Evolutionary conservation across 1,140 invertebrate genomes (phyloP).

Genomic region (Nebria ingens): DNA sequence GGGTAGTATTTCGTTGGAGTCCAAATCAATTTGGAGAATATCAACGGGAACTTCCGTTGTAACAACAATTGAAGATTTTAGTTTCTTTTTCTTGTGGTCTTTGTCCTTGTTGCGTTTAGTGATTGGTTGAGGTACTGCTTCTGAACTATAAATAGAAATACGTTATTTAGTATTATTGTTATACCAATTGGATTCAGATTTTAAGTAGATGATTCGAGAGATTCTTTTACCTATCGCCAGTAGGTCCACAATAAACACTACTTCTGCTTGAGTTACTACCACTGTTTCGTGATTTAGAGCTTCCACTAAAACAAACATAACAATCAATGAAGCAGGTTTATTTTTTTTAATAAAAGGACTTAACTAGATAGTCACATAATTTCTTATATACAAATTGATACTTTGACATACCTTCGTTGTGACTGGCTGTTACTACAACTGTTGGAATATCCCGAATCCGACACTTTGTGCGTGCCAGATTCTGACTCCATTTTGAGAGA

Average conservation of each 20-base stretch:
- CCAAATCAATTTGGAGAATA: too few species aligned
- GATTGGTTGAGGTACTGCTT: slow-evolving; percentile 29
- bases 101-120: slow-evolving; percentile 40
- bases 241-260: slow-evolving; percentile 62
- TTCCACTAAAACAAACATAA: slow-evolving; percentile 46
- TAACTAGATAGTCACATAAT: too few species aligned
- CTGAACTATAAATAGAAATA: neutral
- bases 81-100: slow-evolving; percentile 42
- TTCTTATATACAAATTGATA: too few species aligned
- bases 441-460: slow-evolving; percentile 67
- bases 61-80: slow-evolving; percentile 23
- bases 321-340: too few species aligned
- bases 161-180: neutral
- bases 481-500: slow-evolving; percentile 36
- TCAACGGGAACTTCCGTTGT: slow-evolving; percentile 12
- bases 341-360: too few species aligned
- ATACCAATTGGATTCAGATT: slow-evolving; percentile 18
- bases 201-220: neutral
- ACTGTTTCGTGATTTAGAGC: slow-evolving; percentile 64
- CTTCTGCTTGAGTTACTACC: slow-evolving; percentile 64
- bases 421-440: slow-evolving; percentile 67
- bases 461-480: slow-evolving; percentile 48
- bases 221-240: slow-evolving; percentile 39
- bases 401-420: slow-evolving; percentile 54
- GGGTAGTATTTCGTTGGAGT: too few species aligned